Evolutionary conservation across 64 coral and sea anemone species (phyloP).

Genomic region (Pachyseris speciosa): DNA sequence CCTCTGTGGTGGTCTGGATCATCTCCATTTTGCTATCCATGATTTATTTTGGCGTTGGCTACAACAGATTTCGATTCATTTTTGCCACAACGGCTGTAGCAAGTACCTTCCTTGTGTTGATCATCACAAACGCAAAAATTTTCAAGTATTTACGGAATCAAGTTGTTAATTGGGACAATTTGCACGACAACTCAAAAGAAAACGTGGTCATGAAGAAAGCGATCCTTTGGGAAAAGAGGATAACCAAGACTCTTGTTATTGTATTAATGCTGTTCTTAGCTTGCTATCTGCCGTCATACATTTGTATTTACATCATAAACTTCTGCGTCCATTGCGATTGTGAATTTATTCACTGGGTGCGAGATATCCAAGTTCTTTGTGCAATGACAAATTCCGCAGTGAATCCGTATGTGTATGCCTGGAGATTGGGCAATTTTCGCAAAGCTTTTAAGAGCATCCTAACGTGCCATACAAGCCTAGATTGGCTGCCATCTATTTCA

Average conservation of each 20-base stretch:
- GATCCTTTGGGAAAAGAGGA: constrained; percentile 39
- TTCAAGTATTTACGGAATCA: constrained; percentile 33
- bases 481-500: not conserved
- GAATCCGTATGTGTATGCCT: constrained; percentile 73
- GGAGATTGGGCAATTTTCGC: constrained; percentile 4
- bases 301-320: constrained; percentile 67
- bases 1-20: constrained; percentile 51
- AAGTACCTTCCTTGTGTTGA: constrained; percentile 37
- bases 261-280: constrained; percentile 53
- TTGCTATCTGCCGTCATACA: constrained; percentile 60
- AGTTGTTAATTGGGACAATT: constrained; percentile 36
- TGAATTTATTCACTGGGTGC: constrained; percentile 58
- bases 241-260: constrained; percentile 52
- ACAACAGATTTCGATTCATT: constrained; percentile 56
- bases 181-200: not conserved
- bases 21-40: constrained; percentile 27
- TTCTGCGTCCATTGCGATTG: constrained; percentile 51
- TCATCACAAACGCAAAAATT: constrained; percentile 68
- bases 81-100: constrained; percentile 74
- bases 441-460: constrained; percentile 50
- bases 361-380: constrained; percentile 62
- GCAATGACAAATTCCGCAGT: constrained; percentile 52
- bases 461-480: not conserved
- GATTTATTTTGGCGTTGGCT: constrained; percentile 68
- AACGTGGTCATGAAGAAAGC: constrained; percentile 13